Conservation (phyloP, 2,113 vertebrate genomes). For the Carassius gibelio region DNA sequence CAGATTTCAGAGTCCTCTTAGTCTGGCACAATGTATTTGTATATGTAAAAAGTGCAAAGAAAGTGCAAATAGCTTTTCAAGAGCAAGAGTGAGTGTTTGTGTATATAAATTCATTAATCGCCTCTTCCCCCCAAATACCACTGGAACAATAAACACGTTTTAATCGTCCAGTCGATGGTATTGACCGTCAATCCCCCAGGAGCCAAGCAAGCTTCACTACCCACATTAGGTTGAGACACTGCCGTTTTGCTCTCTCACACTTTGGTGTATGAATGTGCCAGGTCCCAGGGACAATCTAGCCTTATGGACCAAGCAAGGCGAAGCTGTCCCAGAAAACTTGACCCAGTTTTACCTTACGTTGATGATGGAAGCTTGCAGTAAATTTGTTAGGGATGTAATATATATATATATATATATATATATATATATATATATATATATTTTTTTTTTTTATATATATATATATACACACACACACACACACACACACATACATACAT, state of each 20-base stretch:
- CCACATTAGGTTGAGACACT: neutral
- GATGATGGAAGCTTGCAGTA: neutral
- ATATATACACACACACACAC: no score
- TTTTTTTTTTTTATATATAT: no score
- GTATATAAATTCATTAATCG: constrained; percentile 3
- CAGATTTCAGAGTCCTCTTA: no score
- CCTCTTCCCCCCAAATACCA: constrained; percentile 20
- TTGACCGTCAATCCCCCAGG: constrained; percentile 27
- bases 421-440: no score
- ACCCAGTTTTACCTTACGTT: constrained; percentile 1
- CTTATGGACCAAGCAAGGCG: neutral
- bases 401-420: no score
- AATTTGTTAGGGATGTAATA: neutral
- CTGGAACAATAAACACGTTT: constrained; percentile 45
- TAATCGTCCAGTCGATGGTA: constrained; percentile 48
- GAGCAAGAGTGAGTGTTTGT: neutral
- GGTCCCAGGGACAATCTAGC: neutral
- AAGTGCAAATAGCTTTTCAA: neutral
- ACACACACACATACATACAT: no score
- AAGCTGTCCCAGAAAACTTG: neutral
- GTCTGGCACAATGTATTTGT: neutral
- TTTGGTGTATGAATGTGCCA: constrained; percentile 14
- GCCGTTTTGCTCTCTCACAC: constrained; percentile 18
- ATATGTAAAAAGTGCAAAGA: neutral
- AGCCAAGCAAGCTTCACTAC: constrained; percentile 35